Percentiles rank a stretch among this genome's conserved stretches.
Evolutionary conservation across 2,888 invertebrate genomes (phyloP).

Genomic region (Lumbricus terrestris): DNA sequence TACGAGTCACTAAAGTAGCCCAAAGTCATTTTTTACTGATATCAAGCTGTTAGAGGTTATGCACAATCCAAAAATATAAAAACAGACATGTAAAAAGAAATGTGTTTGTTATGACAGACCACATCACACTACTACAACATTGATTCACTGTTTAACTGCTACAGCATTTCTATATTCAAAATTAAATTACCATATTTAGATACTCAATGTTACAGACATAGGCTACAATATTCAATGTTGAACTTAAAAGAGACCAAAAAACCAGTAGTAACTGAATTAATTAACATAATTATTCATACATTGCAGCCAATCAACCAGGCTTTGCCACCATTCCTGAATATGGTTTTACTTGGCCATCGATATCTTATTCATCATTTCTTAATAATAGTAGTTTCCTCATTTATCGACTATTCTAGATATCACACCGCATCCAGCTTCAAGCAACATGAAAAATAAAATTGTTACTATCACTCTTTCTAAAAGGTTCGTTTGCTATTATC

Average conservation of each 20-base stretch:
- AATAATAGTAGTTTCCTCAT: no score
- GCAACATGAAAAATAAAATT: no score
- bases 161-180: no score
- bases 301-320: neutral
- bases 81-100: no score
- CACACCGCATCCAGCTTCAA: no score
- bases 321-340: neutral
- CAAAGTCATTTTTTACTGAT: neutral
- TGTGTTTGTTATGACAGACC: no score
- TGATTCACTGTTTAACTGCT: no score
- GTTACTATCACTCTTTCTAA: no score
- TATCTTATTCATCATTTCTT: neutral
- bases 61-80: neutral
- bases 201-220: neutral
- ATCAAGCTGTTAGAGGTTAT: neutral
- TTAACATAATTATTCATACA: no score
- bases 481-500: no score
- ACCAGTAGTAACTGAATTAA: neutral
- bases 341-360: neutral
- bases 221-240: neutral
- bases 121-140: neutral
- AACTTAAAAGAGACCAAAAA: neutral
- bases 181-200: neutral
- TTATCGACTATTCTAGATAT: no score
- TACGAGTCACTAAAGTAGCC: conserved; percentile 31